phyloP scores from a whole-genome alignment of 1,140 invertebrate species.

The Trachymyrmex cornetzi region DNA sequence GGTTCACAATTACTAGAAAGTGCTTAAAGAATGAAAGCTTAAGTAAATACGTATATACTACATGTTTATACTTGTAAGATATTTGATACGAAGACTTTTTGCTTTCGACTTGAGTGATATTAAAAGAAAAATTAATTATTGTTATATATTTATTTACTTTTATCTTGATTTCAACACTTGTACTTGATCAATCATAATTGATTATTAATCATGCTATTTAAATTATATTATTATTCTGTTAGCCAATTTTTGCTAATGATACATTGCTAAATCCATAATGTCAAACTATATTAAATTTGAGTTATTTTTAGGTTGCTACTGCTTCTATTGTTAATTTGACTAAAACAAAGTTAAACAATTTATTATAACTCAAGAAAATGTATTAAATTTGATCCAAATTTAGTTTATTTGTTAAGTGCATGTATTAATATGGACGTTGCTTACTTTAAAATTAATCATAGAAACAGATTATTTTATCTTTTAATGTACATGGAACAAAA shows the following conservation, averaged over 20 bases:
- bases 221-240: not conserved
- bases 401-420: too few species aligned
- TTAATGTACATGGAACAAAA: too few species aligned
- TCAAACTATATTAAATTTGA: too few species aligned
- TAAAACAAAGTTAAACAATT: too few species aligned
- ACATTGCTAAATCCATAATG: too few species aligned
- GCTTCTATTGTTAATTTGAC: too few species aligned
- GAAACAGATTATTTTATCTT: too few species aligned
- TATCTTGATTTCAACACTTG: not conserved
- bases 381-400: too few species aligned
- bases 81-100: not conserved
- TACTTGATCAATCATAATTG: not conserved
- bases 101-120: not conserved
- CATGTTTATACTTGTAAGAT: not conserved
- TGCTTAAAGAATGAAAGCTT: not conserved
- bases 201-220: not conserved
- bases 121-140: not conserved
- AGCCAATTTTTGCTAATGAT: conserved; percentile 8
- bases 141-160: not conserved
- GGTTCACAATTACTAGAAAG: not conserved
- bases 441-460: too few species aligned
- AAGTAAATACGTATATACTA: not conserved
- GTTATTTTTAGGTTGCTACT: too few species aligned
- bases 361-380: too few species aligned
- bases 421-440: too few species aligned